Evolutionary conservation across 1,140 invertebrate species (phyloP), one percentile per base, ranked within the genome.

Genomic region (Pseudomyrmex pallidus): DNA sequence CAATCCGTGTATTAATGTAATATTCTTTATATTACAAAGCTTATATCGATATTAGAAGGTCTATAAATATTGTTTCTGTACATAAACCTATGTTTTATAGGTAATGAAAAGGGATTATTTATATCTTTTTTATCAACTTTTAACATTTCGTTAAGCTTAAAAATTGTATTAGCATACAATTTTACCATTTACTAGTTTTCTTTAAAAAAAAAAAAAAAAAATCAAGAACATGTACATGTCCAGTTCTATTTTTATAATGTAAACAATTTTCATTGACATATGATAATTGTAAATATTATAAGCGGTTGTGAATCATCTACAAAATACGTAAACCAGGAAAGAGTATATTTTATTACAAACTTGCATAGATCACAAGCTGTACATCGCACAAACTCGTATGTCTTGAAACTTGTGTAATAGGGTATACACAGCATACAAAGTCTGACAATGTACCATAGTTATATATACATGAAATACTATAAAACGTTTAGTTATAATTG

Each of bases 241-340:
- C n/a, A 54, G 7, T 5, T 54, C 61, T 56, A 80, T 82, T 82
- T 56, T 66, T 68, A 54, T 56, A 67, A 10, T 12, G 8, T 2
- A 46, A 54, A 9, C 10, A 82, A 50, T 62, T 73, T 35, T 59
- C 61, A 62, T 52, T 20, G 4, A 52, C 25, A 61, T 2, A 62
- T 74, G 2, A 68, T 70, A 70, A 61, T 73, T 17, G 13, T 57
- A 48, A 50, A 52, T 73, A 46, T 48, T 35, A 35, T 44, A 54
- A 12, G 52, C 8, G 9, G 3, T 67, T 46, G 9, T 74, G 10
- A 44, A 50, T 46, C 1, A 35, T n/a, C 5, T 54, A 35, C 22
- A 80, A 44, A 22, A 1, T n/a, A 62, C 8, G 46, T 10, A 63
- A 66, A 52, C 7, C 9, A 13, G 50, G 12, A 52, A 5, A 46